Percentiles rank a stretch among this genome's conserved stretches.
Conservation (phyloP, 1,140 invertebrate genomes). For the Brachionus angularis region DNA sequence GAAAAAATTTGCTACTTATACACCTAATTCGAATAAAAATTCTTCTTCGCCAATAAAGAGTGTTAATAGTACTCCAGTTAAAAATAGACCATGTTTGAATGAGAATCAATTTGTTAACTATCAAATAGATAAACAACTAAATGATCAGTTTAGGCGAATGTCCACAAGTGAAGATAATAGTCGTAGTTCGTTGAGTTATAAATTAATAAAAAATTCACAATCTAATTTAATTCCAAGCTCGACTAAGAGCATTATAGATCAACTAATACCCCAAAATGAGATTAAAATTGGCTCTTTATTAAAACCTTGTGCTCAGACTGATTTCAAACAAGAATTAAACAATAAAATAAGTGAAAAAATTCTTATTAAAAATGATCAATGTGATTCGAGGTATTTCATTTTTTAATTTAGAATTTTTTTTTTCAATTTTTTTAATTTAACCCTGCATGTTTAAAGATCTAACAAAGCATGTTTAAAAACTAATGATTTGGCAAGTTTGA, state of each 20-base stretch:
- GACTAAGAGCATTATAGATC: constrained; percentile 2
- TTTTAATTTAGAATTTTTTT: too few relatives aligned
- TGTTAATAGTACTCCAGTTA: constrained; percentile 3
- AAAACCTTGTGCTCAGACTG: too few relatives aligned
- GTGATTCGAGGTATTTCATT: constrained; percentile 6
- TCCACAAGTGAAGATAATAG: constrained; percentile 7
- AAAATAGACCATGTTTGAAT: background rate
- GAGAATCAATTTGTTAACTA: constrained; percentile 2
- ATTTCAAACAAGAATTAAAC: constrained; percentile 24
- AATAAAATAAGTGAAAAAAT: constrained; percentile 11
- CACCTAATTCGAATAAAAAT: constrained; percentile 15
- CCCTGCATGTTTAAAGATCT: too few relatives aligned
- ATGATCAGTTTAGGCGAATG: constrained; percentile 3
- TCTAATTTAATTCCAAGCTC: constrained; percentile 14
- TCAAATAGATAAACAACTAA: too few relatives aligned
- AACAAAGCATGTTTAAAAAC: too few relatives aligned
- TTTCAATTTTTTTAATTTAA: too few relatives aligned
- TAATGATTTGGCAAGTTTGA: constrained; percentile 7
- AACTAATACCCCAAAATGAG: constrained; percentile 2
- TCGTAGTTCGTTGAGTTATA: background rate
- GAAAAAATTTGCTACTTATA: constrained; percentile 34
- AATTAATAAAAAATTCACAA: constrained; percentile 28
- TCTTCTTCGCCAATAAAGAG: background rate
- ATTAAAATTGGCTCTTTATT: background rate
- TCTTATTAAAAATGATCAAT: too few relatives aligned